Evolutionary conservation across 2,113 vertebrate species (phyloP).

Genomic region (Pimephales promelas): DNA sequence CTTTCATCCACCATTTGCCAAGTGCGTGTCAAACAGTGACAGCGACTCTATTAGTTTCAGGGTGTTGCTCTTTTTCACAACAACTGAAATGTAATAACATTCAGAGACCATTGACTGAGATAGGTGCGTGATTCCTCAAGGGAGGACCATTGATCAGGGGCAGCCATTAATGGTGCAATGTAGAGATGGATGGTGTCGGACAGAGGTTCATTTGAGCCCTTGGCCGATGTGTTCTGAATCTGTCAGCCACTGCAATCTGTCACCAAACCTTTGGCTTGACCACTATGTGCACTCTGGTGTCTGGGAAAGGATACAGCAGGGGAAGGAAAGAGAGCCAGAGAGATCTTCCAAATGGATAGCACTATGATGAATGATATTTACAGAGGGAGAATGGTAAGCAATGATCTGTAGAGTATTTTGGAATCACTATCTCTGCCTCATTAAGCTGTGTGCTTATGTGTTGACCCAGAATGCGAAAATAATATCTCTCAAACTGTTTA

Average conservation of each 20-base stretch:
- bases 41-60: constrained; percentile 48
- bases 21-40: constrained; percentile 37
- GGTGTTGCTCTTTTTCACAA: constrained; percentile 51
- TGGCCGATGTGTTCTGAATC: constrained; percentile 61
- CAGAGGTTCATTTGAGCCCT: constrained; percentile 65
- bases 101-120: constrained; percentile 68
- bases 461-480: constrained; percentile 22
- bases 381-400: constrained; percentile 26
- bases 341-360: background rate
- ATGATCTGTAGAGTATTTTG: constrained; percentile 27
- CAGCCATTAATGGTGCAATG: constrained; percentile 60
- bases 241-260: constrained; percentile 56
- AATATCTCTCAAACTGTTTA: constrained; percentile 32
- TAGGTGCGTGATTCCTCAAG: constrained; percentile 69
- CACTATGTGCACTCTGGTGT: constrained; percentile 30
- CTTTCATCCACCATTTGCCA: constrained; percentile 41
- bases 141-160: constrained; percentile 73
- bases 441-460: background rate
- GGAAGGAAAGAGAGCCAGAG: background rate
- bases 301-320: constrained; percentile 3
- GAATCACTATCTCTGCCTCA: constrained; percentile 30
- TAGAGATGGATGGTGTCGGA: constrained; percentile 71
- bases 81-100: constrained; percentile 73
- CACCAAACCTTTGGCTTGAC: constrained; percentile 17
- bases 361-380: constrained; percentile 32